Evolutionary conservation across 2,113 vertebrate species (phyloP).

Genomic region (Orientallactaga bullata): DNA sequence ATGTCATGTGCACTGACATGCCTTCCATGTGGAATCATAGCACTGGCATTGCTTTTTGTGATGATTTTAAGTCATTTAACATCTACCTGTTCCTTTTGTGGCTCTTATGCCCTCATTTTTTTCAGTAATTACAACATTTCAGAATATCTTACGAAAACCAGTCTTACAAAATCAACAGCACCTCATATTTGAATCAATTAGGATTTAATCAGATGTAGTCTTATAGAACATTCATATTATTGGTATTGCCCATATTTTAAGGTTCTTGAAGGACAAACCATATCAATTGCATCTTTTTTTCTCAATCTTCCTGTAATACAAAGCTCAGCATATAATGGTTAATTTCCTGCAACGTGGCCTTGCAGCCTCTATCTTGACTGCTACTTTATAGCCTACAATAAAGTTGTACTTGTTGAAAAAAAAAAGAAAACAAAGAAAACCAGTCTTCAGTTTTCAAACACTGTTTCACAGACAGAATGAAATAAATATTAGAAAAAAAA

Average conservation of each 20-base stretch:
- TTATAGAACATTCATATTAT: not conserved
- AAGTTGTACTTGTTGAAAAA: no score
- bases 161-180: slow-evolving; percentile 9
- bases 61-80: not conserved
- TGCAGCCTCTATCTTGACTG: no score
- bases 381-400: no score
- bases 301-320: no score
- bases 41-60: not conserved
- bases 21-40: not conserved
- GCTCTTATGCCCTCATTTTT: slow-evolving; percentile 20
- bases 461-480: not conserved
- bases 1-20: not conserved
- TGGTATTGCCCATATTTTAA: not conserved
- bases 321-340: no score
- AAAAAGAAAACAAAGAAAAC: no score
- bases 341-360: no score
- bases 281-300: no score
- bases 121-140: not conserved
- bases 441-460: not conserved
- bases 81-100: not conserved
- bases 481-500: slow-evolving; percentile 2
- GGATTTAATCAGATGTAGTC: not conserved
- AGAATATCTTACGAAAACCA: not conserved
- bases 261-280: no score
- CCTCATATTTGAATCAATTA: not conserved